Conservation (phyloP, 2,888 invertebrate genomes). For the Petrophora chlorosata region DNA sequence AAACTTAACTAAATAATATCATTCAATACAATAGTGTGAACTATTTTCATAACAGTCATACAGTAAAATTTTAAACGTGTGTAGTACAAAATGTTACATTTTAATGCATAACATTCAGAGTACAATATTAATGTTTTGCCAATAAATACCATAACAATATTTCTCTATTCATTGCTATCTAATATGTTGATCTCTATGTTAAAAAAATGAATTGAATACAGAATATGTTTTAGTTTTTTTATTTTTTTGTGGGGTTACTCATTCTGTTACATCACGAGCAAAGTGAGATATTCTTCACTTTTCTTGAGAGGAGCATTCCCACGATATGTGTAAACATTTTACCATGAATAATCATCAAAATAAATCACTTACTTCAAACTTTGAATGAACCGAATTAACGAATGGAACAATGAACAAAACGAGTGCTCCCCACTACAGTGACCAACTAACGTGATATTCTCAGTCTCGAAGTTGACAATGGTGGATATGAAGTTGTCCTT, state of each 20-base stretch:
- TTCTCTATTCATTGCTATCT: conserved; percentile 47
- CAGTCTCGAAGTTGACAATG: conserved; percentile 97
- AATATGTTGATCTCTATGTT: conserved; percentile 55
- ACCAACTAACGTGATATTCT: conserved; percentile 95
- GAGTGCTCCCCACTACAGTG: conserved; percentile 11
- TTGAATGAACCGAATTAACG: no score
- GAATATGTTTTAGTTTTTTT: conserved; percentile 29
- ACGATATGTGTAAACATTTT: no score
- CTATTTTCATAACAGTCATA: conserved; percentile 43
- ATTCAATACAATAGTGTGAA: conserved; percentile 55
- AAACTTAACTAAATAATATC: conserved; percentile 53
- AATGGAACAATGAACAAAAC: background rate
- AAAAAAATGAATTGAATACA: conserved; percentile 20
- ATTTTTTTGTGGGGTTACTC: conserved; percentile 10
- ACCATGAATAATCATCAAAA: no score
- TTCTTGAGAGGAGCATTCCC: no score
- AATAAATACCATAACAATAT: conserved; percentile 65
- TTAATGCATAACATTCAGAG: conserved; percentile 26
- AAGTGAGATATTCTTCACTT: background rate
- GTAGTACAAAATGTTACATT: conserved; percentile 36
- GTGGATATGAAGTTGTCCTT: conserved; percentile 97
- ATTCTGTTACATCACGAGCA: background rate
- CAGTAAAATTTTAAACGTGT: conserved; percentile 43
- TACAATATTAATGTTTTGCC: conserved; percentile 72
- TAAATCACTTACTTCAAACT: no score